Percentiles rank a stretch among this genome's conserved stretches.
These are phyloP conservation scores for Sylvicapra grimmia DNA, from an alignment of 2,113 vertebrate species.

Conservation along the genomic window DNA sequence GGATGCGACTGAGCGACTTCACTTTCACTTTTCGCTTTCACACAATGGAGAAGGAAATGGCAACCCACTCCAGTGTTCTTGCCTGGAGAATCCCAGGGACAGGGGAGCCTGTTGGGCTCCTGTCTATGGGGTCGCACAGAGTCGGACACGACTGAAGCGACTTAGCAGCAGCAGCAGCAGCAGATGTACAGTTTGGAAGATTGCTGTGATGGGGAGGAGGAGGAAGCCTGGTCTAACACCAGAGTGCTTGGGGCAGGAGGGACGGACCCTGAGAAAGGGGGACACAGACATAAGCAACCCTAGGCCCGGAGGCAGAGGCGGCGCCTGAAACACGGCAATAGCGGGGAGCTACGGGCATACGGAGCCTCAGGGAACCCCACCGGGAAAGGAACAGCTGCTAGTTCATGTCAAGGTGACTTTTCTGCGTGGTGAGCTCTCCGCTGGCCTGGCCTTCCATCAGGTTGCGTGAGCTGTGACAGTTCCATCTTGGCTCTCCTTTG, in stretches of 20 bases:
- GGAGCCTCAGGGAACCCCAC: accelerated
- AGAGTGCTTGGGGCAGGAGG: accelerated
- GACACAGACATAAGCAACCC: neutral
- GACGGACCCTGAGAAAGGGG: neutral
- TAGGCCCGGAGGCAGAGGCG: accelerated
- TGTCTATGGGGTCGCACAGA: no score
- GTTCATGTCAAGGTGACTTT: no score
- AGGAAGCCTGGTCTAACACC: neutral
- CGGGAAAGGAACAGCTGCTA: no score
- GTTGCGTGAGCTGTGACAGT: accelerated
- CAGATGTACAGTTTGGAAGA: neutral
- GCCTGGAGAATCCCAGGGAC: no score
- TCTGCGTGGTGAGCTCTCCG: accelerated
- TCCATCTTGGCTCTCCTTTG: neutral
- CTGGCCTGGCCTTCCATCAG: accelerated
- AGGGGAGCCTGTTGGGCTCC: no score
- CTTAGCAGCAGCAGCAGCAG: no score
- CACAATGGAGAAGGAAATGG: no score
- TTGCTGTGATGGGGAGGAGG: neutral
- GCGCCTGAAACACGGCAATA: neutral
- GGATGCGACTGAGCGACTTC: no score
- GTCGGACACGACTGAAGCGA: no score
- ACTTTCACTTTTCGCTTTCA: no score
- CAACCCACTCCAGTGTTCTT: no score
- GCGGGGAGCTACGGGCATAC: accelerated